Evolutionary conservation across 2,888 invertebrate genomes (phyloP).

Genomic region (Malthinus flaveolus): DNA sequence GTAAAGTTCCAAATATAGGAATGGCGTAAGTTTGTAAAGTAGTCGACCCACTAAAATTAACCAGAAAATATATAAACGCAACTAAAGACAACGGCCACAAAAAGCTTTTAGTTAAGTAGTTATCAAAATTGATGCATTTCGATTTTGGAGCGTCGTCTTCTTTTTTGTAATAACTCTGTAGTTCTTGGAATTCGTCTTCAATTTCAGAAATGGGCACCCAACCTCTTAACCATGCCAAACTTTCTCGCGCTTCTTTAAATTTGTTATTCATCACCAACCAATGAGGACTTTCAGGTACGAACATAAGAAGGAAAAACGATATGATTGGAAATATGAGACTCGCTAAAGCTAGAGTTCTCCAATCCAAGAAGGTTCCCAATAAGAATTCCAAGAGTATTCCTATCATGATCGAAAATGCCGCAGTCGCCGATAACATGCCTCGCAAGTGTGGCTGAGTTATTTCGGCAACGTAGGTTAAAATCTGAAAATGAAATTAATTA

Average conservation of each 20-base stretch:
- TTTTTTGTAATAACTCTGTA: constrained; percentile 40
- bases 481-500: constrained; percentile 54
- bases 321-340: constrained; percentile 68
- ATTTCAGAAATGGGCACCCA: constrained; percentile 69
- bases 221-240: constrained; percentile 78
- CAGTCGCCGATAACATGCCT: constrained; percentile 74
- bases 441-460: constrained; percentile 79
- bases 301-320: constrained; percentile 66
- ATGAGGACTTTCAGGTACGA: constrained; percentile 81
- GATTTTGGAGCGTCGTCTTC: constrained; percentile 23
- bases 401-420: constrained; percentile 74
- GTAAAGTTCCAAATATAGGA: constrained; percentile 69
- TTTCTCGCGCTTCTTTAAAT: constrained; percentile 66
- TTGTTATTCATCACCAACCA: constrained; percentile 75
- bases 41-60: constrained; percentile 76
- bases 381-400: constrained; percentile 79
- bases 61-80: constrained; percentile 68
- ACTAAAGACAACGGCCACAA: constrained; percentile 70
- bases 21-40: constrained; percentile 76
- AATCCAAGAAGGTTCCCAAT: constrained; percentile 69
- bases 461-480: constrained; percentile 82
- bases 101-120: constrained; percentile 65
- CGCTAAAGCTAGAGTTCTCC: constrained; percentile 72
- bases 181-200: constrained; percentile 62
- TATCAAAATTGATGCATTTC: constrained; percentile 44